Percentiles rank a stretch among this genome's conserved stretches.
Evolutionary conservation across 2,797 vertebrate species (phyloP).

Genomic region (Toxotes lorentzi): DNA sequence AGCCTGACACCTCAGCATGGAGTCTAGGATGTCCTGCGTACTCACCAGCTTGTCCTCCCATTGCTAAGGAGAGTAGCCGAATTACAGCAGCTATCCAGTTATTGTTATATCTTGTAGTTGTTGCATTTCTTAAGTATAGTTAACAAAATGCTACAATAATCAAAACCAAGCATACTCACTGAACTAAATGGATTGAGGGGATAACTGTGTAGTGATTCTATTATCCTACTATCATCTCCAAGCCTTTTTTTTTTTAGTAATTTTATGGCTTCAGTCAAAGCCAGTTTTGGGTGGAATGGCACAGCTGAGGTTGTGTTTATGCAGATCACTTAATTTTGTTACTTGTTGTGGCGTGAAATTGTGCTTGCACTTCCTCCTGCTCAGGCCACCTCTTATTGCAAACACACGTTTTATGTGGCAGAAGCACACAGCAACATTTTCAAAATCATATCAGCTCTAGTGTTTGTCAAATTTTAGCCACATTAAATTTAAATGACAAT

Average conservation of each 20-base stretch:
- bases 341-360: conserved; percentile 32
- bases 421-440: not conserved
- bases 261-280: conserved; percentile 6
- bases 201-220: not conserved
- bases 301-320: conserved; percentile 24
- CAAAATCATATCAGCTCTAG: not conserved
- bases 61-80: conserved; percentile 73
- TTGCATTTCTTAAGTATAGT: not conserved
- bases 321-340: conserved; percentile 28
- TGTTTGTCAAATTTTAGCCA: not conserved
- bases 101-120: not conserved
- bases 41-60: conserved; percentile 92
- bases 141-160: conserved; percentile 5
- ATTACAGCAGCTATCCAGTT: not conserved
- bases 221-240: not conserved
- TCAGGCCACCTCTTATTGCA: not conserved
- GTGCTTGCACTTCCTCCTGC: conserved; percentile 4
- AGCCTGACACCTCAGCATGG: conserved; percentile 91
- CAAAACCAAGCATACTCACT: conserved; percentile 7
- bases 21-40: conserved; percentile 92
- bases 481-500: not conserved
- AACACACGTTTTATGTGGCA: conserved; percentile 3
- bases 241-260: not conserved
- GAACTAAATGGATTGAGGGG: conserved; percentile 1
- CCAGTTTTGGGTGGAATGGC: conserved; percentile 2